Percentiles rank a stretch among this genome's conserved stretches.
Evolutionary conservation across 2,797 vertebrate genomes (phyloP).

Genomic region (Danio albolineatus): DNA sequence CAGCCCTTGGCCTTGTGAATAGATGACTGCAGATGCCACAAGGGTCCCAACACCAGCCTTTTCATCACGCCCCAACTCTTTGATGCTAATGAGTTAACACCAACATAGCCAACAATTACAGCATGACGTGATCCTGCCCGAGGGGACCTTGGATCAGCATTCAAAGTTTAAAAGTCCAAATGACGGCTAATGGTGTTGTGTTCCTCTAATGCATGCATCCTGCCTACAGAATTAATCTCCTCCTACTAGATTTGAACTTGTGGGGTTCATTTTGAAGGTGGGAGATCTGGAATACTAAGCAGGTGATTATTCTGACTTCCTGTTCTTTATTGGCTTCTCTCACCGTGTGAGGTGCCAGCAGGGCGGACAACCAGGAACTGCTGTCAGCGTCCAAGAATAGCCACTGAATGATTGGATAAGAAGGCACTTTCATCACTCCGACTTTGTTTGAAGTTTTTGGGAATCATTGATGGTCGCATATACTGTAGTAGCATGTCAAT

Average conservation of each 20-base stretch:
- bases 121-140: slow-evolving; percentile 40
- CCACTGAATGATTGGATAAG: slow-evolving; percentile 26
- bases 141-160: slow-evolving; percentile 50
- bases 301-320: slow-evolving; percentile 50
- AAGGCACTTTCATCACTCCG: slow-evolving; percentile 13
- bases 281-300: slow-evolving; percentile 53
- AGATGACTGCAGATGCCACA: slow-evolving; percentile 44
- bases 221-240: slow-evolving; percentile 43
- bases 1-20: slow-evolving; percentile 46
- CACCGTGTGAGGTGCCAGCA: slow-evolving; percentile 25
- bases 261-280: slow-evolving; percentile 44
- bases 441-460: slow-evolving; percentile 20
- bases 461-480: slow-evolving; percentile 4
- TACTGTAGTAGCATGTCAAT: neutral
- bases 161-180: slow-evolving; percentile 54
- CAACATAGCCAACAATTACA: slow-evolving; percentile 64
- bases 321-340: slow-evolving; percentile 34
- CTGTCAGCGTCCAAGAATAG: slow-evolving; percentile 3
- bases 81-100: slow-evolving; percentile 70
- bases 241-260: slow-evolving; percentile 45
- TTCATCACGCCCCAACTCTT: slow-evolving; percentile 30
- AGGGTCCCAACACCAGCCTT: slow-evolving; percentile 29
- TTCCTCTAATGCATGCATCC: slow-evolving; percentile 24
- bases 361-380: slow-evolving; percentile 1
- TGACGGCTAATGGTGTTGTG: slow-evolving; percentile 35